Base-by-base conservation (phyloP, 2,113 vertebrate species). In the Sturnus vulgaris region DNA sequence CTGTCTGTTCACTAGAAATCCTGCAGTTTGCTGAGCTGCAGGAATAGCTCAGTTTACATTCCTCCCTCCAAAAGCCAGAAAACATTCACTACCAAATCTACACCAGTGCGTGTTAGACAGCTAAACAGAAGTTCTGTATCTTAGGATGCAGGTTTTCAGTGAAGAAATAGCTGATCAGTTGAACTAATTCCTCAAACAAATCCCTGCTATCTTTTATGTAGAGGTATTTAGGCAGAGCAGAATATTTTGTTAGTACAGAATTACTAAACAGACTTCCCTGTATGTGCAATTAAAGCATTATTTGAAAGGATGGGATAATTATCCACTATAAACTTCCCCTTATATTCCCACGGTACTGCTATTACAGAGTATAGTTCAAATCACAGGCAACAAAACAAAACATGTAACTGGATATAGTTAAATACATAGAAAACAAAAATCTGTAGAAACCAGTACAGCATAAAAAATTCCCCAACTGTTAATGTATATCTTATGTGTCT, bases 211-310 rank as follows among this genome's bases (percentile, higher is more conserved):
- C 22, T 61, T 76, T 50, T 70, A 57, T 31, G n/a, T 46, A 82
- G 66, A 79, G 83, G 56, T 50, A 52, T 77, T 90, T 49, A 56
- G 44, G 61, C 39, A 59, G 53, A 95, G 63, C 35, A 59, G 39
- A 96, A 71, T 11, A 21, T 52, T 87, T 65, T 86, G 75, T 87
- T 81, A 87, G 7, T 35, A 52, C 24, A 28, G 40, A 90, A 49
- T 23, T 76, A 22, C 65, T 85, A 90, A 77, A 60, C 12, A 87
- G 19, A 57, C 27, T 71, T 89, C 52, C 64, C 14, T 40, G 37
- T 69, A 53, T 37, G 64, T 77, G 25, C 33, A 55, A 49, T 39
- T 88, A 66, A 75, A 79, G 60, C 76, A 46, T 53, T 42, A 86
- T 52, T 68, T 52, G 31, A 66, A 73, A 79, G 21, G 33, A 79